Percentiles rank a stretch among this genome's conserved stretches.
Conservation (phyloP, 2,888 invertebrate genomes). For the Drepanosiphum platanoidis region DNA sequence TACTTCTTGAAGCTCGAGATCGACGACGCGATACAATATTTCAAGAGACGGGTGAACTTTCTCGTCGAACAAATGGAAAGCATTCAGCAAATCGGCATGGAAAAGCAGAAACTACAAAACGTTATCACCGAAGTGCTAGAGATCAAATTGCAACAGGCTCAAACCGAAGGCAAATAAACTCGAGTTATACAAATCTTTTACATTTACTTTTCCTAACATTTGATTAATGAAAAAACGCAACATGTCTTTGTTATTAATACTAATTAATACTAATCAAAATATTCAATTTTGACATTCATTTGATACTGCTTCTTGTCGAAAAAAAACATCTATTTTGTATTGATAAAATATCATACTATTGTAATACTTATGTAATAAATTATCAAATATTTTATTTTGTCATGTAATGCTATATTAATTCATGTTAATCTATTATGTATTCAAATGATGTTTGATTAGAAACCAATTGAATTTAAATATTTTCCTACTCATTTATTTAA, state of each 20-base stretch:
- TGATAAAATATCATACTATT: not conserved
- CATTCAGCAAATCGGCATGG: conserved; percentile 82
- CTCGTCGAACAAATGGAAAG: conserved; percentile 95
- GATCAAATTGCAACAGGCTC: conserved; percentile 41
- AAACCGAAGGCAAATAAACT: conserved; percentile 37
- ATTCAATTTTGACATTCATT: not conserved
- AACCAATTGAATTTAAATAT: too few relatives aligned
- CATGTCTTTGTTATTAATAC: conserved; percentile 63
- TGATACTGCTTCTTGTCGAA: not conserved
- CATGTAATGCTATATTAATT: not conserved
- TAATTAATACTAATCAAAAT: conserved; percentile 5
- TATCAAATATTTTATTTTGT: not conserved
- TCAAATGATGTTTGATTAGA: too few relatives aligned
- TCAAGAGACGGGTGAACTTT: conserved; percentile 89
- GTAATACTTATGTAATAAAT: not conserved
- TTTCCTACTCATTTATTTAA: not conserved
- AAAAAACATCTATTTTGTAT: not conserved
- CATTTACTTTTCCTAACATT: conserved; percentile 43
- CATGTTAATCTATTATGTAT: too few relatives aligned
- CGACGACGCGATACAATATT: conserved; percentile 87
- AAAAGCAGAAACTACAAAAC: conserved; percentile 71
- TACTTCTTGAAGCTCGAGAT: conserved; percentile 93
- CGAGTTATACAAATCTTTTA: not conserved
- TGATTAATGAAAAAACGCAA: conserved; percentile 39
- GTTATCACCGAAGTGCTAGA: conserved; percentile 48